phyloP scores from a whole-genome alignment of 2,888 invertebrate genomes.

The Zygaena filipendulae region DNA sequence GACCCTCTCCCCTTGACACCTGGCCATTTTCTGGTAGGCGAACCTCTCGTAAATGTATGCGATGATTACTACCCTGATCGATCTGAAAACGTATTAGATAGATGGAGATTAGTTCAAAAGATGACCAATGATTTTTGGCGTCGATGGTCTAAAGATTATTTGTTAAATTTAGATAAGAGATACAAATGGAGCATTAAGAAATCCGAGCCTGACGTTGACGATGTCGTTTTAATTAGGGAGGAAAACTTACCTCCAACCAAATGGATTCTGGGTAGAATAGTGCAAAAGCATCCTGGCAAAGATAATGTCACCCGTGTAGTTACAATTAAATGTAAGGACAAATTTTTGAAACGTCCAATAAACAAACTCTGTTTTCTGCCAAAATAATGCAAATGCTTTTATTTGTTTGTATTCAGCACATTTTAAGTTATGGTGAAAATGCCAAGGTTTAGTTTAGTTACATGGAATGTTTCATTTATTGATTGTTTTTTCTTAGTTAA shows the following conservation, averaged over 20 bases:
- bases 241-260: slow-evolving; percentile 12
- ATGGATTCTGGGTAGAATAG: slow-evolving; percentile 9
- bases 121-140: slow-evolving; percentile 17
- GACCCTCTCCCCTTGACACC: slow-evolving; percentile 15
- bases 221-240: slow-evolving; percentile 14
- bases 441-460: too few species aligned
- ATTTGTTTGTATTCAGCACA: too few species aligned
- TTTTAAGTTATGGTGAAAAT: too few species aligned
- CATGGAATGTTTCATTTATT: too few species aligned
- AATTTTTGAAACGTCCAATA: too few species aligned
- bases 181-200: slow-evolving; percentile 10
- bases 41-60: slow-evolving; percentile 12
- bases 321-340: too few species aligned
- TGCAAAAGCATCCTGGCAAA: slow-evolving; percentile 8
- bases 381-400: too few species aligned
- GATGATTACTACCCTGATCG: slow-evolving; percentile 8
- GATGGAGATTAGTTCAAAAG: slow-evolving; percentile 17
- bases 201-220: slow-evolving; percentile 12
- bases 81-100: slow-evolving; percentile 5
- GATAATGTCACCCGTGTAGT: slow-evolving; percentile 8
- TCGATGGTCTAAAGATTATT: slow-evolving; percentile 16
- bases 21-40: slow-evolving; percentile 16
- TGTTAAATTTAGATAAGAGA: slow-evolving; percentile 11
- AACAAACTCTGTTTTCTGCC: too few species aligned
- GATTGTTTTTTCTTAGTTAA: too few species aligned